Evolutionary conservation across 2,888 invertebrate species (phyloP).

Genomic region (Tenthredo scrophulariae): DNA sequence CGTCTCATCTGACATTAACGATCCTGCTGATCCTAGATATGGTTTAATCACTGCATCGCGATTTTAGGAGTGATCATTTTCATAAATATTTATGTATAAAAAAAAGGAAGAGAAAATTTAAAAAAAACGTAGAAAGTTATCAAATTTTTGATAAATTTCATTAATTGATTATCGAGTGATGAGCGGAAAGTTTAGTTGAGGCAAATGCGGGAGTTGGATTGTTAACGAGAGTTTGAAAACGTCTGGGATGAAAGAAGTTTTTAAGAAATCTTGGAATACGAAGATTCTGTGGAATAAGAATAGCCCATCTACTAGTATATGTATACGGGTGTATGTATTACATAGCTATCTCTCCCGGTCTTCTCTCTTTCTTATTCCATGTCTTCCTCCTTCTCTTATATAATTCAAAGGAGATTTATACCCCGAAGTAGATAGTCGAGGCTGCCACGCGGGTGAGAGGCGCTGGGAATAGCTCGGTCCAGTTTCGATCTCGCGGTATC

Average conservation of each 20-base stretch:
- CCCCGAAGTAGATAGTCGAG: slow-evolving; percentile 26
- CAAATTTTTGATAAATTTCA: background rate
- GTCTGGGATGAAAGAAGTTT: background rate
- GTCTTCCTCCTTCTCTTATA: slow-evolving; percentile 56
- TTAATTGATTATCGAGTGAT: background rate
- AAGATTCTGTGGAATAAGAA: background rate
- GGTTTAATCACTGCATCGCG: background rate
- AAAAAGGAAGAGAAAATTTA: too few relatives aligned
- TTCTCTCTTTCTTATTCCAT: slow-evolving; percentile 57
- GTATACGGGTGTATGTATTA: slow-evolving; percentile 57
- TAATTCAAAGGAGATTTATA: slow-evolving; percentile 55
- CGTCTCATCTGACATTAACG: slow-evolving; percentile 1
- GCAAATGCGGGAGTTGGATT: background rate
- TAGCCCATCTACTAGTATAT: background rate
- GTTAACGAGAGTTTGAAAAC: background rate
- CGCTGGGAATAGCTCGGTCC: slow-evolving; percentile 46
- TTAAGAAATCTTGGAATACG: background rate
- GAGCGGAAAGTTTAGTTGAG: background rate
- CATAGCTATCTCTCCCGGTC: slow-evolving; percentile 60
- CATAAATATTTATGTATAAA: background rate
- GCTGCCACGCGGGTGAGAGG: background rate
- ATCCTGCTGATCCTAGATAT: background rate
- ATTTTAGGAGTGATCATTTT: background rate
- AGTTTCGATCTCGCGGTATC: slow-evolving; percentile 56
- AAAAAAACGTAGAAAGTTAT: background rate